A percentile compares a stretch with the other conserved stretches of the same genome.
Conservation (phyloP, 1,140 invertebrate genomes). For the Cotesia vestalis region DNA sequence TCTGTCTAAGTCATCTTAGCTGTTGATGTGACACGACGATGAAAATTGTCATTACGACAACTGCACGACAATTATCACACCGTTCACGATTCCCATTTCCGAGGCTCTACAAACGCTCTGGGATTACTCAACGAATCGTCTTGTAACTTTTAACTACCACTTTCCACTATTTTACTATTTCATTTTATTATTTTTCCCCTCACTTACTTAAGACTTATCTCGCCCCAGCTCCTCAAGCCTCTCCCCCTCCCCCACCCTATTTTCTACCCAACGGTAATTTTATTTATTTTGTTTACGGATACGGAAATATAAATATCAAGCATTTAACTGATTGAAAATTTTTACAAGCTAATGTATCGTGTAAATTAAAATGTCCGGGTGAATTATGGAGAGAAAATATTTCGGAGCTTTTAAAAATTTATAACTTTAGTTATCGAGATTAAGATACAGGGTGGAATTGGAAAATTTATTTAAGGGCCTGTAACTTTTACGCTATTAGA, state of each 20-base stretch:
- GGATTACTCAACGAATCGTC: slow-evolving; percentile 66
- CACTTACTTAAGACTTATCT: slow-evolving; percentile 7
- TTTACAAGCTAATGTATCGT: slow-evolving; percentile 1
- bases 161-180: slow-evolving; percentile 36
- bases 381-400: too few relatives aligned
- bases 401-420: too few relatives aligned
- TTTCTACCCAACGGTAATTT: too few relatives aligned
- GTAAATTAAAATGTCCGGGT: too few relatives aligned
- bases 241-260: slow-evolving; percentile 31
- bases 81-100: slow-evolving; percentile 65
- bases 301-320: slow-evolving; percentile 6
- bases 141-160: slow-evolving; percentile 65
- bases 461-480: too few relatives aligned
- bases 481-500: too few relatives aligned
- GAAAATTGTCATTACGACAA: slow-evolving; percentile 64
- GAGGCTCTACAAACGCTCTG: slow-evolving; percentile 62
- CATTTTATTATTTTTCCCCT: slow-evolving; percentile 26
- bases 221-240: not conserved
- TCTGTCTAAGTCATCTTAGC: not conserved
- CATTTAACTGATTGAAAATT: slow-evolving; percentile 23
- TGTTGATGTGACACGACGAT: slow-evolving; percentile 57
- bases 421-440: too few relatives aligned
- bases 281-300: slow-evolving; percentile 43
- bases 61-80: slow-evolving; percentile 64
- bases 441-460: too few relatives aligned